Base-by-base conservation (phyloP, 2,797 vertebrate genomes). In the Paedocypris micromegethes region DNA sequence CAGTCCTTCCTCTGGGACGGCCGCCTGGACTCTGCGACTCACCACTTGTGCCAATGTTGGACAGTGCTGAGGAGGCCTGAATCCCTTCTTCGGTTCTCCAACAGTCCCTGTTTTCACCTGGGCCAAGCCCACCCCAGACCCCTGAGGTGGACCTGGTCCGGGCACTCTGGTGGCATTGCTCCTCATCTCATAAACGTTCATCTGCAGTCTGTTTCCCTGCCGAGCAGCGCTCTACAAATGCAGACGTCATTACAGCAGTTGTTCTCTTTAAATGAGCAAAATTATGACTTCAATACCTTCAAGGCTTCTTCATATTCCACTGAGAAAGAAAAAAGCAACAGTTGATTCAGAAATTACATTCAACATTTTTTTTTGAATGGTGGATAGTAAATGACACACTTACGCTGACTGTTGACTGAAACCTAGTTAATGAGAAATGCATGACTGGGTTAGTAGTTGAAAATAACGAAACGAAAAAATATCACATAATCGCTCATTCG, bases 231-330 rank as follows among this genome's bases (percentile, higher is more conserved):
- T 93, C 95, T 98, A 79, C 66, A 48, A 6, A 3, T 43, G 5
- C 47, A 62, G 44, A 51, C 5, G 38, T 56, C 3, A 23, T 23
- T 23, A 23, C 23, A 23, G 23, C 23, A 23, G 23, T 23, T 23
- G 23, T 23, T 23, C 23, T 23, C 23, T 23, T 23, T 23, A 23
- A 23, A 23, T 23, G 23, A 23, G 23, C 23, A 23, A 23, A 23
- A 23, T 23, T 23, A 1, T 23, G 23, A 23, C 41, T 38, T 49
- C 1, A 73, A 64, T 89, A 95, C 95, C 93, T 97, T 98, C 71
- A 98, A 82, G 57, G 94, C 93, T 85, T 98, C 95, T 87, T 97
- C 93, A 61, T 97, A 98, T 74, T 98, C 95, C 78, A 86, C 94
- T 97, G 81, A 64, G 80, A 85, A 9, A 6, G 46, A 78, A 49